Evolutionary conservation across 2,888 invertebrate genomes (phyloP), one percentile per base, ranked within the genome.

Genomic region (Eumerus sabulonum): DNA sequence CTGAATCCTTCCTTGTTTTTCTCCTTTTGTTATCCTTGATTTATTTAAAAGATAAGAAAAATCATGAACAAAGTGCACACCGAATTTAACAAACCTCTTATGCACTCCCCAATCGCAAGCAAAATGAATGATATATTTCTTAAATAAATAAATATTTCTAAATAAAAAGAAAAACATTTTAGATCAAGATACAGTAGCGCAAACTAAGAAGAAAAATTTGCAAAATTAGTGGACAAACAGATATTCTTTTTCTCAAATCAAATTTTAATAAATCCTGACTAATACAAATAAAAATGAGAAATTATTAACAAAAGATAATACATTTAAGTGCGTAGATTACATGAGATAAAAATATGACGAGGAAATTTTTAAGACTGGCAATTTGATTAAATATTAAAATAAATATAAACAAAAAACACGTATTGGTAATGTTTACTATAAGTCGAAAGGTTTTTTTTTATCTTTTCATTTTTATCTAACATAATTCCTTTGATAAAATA

Each of bases 311-410:
- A 53, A 76, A 51, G 44, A 51, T 71, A 71, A 44, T 42, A 63
- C 51, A 66, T 53, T 76, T 57, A 68, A 73, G 48, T 66, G 73
- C 50, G 45, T 50, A 50, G 59, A 53, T 5, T 59, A 11, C 11
- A 68, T 16, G 12, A 57, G 4, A 68, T 47, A 51, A 47, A 27
- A 63, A 56, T 44, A 63, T 74, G 62, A 81, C 79, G 76, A 71
- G 76, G 74, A 82, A 81, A 81, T 76, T 77, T 76, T 82, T 81
- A 82, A 82, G 76, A 68, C 76, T 79, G 79, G 66, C 66, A 72
- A 79, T 70, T 68, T 66, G 51, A 73, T 72, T 53, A 82, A 74
- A 57, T 40, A 53, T 19, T 63, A 70, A 76, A 44, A 13, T 63
- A 63, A 56, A 38, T 36, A 51, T 54, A 40, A 53, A 16, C 16